Conservation (phyloP, 2,113 vertebrate genomes). For the Corythaeola cristata region DNA sequence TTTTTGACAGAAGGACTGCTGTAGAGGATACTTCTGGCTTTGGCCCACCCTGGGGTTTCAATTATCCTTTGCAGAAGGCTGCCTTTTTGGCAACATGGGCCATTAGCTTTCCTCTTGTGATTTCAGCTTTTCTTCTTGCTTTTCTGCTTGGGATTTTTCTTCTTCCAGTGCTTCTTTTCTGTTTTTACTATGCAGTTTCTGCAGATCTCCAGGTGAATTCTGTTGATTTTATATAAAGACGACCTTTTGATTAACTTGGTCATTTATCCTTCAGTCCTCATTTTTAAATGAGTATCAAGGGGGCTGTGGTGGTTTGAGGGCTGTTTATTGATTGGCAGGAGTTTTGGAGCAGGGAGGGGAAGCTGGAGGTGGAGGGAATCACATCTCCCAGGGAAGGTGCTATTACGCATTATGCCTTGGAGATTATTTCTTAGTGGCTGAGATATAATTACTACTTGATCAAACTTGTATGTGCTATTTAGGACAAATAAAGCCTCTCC, state of each 20-base stretch:
- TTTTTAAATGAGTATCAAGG: neutral
- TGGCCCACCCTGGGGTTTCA: neutral
- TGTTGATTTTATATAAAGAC: neutral
- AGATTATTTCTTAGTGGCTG: neutral
- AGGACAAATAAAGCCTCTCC: neutral
- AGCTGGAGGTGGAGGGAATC: neutral
- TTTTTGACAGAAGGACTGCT: neutral
- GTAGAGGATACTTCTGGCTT: neutral
- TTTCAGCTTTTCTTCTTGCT: conserved; percentile 6
- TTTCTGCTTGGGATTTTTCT: neutral
- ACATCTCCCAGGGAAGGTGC: neutral
- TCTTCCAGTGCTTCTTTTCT: neutral
- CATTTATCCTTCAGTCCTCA: neutral
- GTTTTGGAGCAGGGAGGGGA: neutral
- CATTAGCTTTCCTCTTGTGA: neutral
- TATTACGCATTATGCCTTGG: neutral
- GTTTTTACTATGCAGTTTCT: neutral
- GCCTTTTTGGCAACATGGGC: neutral
- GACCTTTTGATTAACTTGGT: neutral
- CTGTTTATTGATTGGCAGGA: neutral
- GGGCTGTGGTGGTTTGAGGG: neutral
- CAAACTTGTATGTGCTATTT: neutral
- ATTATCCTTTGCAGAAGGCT: neutral
- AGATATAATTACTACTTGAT: neutral
- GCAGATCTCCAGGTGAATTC: neutral